A percentile compares a stretch with the other conserved stretches of the same genome.
These are phyloP conservation scores for Apoda limacodes DNA, from an alignment of 2,888 invertebrate genomes.

Conservation along the genomic window DNA sequence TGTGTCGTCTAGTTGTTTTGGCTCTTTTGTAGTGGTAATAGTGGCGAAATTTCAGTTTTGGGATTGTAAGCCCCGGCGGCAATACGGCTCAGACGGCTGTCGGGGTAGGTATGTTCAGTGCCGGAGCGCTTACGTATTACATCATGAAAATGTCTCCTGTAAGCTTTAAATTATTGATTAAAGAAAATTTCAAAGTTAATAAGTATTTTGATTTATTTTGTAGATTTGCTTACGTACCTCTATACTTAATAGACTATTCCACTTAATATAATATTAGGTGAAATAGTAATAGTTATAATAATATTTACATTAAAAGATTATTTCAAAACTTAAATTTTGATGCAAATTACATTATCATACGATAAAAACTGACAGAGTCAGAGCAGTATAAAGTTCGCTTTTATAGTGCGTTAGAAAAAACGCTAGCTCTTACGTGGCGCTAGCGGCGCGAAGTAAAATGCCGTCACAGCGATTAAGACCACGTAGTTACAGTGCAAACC, in stretches of 20 bases:
- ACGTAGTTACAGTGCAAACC: no score
- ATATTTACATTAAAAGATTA: no score
- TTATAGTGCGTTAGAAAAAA: no score
- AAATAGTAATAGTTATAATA: no score
- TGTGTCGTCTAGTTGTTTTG: slow-evolving; percentile 17
- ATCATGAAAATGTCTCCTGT: slow-evolving; percentile 52
- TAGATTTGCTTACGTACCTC: neutral
- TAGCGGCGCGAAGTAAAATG: no score
- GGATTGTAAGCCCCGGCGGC: slow-evolving; percentile 27
- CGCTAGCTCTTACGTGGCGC: no score
- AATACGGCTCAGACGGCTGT: slow-evolving; percentile 12
- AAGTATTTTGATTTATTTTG: slow-evolving; percentile 36
- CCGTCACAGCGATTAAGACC: no score
- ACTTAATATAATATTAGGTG: no score
- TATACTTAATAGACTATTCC: neutral
- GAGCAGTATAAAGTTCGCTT: no score
- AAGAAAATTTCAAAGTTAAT: slow-evolving; percentile 61
- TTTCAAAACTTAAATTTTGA: no score
- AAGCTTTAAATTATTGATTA: slow-evolving; percentile 69
- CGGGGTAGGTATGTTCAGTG: slow-evolving; percentile 18
- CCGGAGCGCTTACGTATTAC: slow-evolving; percentile 30
- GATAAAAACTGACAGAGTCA: no score
- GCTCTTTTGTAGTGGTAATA: slow-evolving; percentile 28
- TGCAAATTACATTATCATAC: no score
- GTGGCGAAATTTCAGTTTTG: slow-evolving; percentile 42